Conservation (phyloP, 2,113 vertebrate genomes). For the Alces alces region DNA sequence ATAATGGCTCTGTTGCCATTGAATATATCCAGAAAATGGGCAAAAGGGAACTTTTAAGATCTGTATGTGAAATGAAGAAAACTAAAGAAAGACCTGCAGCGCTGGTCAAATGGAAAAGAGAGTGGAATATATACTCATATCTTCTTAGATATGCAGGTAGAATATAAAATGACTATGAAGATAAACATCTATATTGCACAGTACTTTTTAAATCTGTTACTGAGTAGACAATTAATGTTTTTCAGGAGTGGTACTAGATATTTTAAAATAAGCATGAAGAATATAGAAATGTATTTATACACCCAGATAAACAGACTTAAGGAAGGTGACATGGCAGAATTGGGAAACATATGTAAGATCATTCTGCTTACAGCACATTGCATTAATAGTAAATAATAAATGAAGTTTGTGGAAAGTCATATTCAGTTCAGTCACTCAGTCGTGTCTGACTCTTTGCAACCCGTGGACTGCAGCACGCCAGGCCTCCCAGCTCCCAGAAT, state of each 20-base stretch:
- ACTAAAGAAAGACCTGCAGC: neutral
- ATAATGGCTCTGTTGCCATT: neutral
- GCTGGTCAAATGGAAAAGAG: neutral
- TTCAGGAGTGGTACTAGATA: neutral
- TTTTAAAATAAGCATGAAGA: neutral
- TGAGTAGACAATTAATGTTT: neutral
- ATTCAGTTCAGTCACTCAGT: neutral
- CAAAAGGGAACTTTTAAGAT: neutral
- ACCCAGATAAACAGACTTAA: neutral
- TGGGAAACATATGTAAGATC: neutral
- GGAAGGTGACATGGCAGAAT: neutral
- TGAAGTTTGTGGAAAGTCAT: neutral
- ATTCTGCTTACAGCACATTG: neutral
- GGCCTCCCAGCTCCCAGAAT: neutral
- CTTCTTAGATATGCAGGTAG: neutral
- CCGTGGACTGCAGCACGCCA: neutral
- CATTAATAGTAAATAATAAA: neutral
- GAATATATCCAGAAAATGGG: neutral
- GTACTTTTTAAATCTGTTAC: neutral
- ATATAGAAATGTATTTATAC: neutral
- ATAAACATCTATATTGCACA: neutral
- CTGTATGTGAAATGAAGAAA: neutral
- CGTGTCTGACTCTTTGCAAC: fast-evolving
- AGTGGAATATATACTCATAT: neutral
- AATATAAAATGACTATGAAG: neutral